Evolutionary conservation across 2,888 invertebrate species (phyloP).

Genomic region (Mongoloraphidia duomilia): DNA sequence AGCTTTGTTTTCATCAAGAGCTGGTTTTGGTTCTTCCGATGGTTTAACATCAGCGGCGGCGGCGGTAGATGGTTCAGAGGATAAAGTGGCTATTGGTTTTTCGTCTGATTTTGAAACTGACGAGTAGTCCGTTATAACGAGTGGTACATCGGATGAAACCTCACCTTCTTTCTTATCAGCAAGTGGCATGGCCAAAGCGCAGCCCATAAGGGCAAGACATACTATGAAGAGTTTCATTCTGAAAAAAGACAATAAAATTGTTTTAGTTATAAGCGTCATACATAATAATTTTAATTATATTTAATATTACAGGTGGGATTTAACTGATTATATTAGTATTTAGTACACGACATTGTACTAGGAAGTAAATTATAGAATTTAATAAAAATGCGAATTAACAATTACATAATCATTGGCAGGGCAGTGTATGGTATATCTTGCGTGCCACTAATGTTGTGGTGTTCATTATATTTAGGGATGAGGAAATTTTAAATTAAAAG

Average conservation of each 20-base stretch:
- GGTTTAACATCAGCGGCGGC: slow-evolving; percentile 30
- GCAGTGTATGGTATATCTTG: too few relatives aligned
- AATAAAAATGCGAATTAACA: too few relatives aligned
- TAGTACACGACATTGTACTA: too few relatives aligned
- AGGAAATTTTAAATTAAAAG: too few relatives aligned
- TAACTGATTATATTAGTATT: too few relatives aligned
- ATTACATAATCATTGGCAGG: too few relatives aligned
- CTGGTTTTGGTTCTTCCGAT: slow-evolving; percentile 21
- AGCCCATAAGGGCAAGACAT: slow-evolving; percentile 39
- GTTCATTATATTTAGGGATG: too few relatives aligned
- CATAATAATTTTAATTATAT: too few relatives aligned
- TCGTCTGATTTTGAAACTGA: slow-evolving; percentile 1
- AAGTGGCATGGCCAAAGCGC: slow-evolving; percentile 42
- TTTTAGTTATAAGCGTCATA: too few relatives aligned
- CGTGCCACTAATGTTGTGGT: too few relatives aligned
- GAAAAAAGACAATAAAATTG: slow-evolving; percentile 16
- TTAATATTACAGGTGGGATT: too few relatives aligned
- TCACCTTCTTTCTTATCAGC: slow-evolving; percentile 30
- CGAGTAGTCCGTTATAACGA: slow-evolving; percentile 2
- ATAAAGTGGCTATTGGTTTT: background rate
- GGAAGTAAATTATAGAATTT: too few relatives aligned
- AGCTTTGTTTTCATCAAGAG: slow-evolving; percentile 24
- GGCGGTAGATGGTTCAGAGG: slow-evolving; percentile 1
- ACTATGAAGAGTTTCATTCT: slow-evolving; percentile 52
- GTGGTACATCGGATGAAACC: background rate